Evolutionary conservation across 2,797 vertebrate species (phyloP).

Genomic region (Helicolenus hilgendorfi): DNA sequence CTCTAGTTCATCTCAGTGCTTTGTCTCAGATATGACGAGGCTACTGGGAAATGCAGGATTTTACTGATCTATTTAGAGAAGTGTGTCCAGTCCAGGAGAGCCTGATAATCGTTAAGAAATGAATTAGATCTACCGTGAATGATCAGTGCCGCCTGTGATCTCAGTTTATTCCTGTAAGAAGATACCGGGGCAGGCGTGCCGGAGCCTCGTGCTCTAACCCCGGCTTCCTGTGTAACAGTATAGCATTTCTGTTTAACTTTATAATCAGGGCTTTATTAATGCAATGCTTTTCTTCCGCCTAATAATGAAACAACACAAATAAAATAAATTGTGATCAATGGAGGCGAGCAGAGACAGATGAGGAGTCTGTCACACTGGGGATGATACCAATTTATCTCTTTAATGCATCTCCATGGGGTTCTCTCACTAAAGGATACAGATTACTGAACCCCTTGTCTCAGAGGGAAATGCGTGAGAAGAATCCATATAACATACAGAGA

Average conservation of each 20-base stretch:
- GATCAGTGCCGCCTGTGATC: slow-evolving; percentile 72
- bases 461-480: slow-evolving; percentile 89
- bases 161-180: slow-evolving; percentile 79
- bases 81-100: slow-evolving; percentile 61
- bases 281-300: slow-evolving; percentile 90
- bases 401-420: slow-evolving; percentile 93
- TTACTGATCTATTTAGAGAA: slow-evolving; percentile 73
- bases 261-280: slow-evolving; percentile 91
- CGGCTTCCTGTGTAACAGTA: slow-evolving; percentile 84
- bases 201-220: slow-evolving; percentile 63
- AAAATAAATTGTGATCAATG: slow-evolving; percentile 94
- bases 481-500: slow-evolving; percentile 86
- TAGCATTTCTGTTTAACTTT: slow-evolving; percentile 90
- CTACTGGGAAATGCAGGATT: slow-evolving; percentile 65
- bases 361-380: slow-evolving; percentile 91
- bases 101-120: slow-evolving; percentile 84
- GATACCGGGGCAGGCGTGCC: slow-evolving; percentile 74
- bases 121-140: slow-evolving; percentile 82
- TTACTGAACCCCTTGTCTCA: slow-evolving; percentile 89
- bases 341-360: slow-evolving; percentile 91
- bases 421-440: slow-evolving; percentile 92
- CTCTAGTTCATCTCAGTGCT: slow-evolving; percentile 21
- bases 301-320: slow-evolving; percentile 93
- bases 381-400: slow-evolving; percentile 94
- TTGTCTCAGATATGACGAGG: slow-evolving; percentile 44